These are phyloP conservation scores for Gymnocheta viridis DNA, from an alignment of 2,888 invertebrate genomes.

Conservation along the genomic window DNA sequence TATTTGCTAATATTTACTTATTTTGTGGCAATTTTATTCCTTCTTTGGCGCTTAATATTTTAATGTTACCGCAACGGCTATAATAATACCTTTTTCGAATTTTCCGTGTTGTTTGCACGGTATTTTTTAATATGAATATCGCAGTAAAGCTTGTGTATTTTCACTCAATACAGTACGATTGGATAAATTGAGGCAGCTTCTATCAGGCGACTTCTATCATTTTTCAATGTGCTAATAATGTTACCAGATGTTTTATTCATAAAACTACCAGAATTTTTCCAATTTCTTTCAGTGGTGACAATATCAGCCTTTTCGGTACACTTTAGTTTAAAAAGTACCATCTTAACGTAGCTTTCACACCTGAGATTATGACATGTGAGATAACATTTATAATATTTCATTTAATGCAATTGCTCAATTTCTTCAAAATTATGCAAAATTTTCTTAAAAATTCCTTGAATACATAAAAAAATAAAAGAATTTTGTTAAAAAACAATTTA, in stretches of 20 bases:
- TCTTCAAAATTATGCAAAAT: too few relatives aligned
- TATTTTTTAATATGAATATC: conserved; percentile 68
- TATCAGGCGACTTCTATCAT: conserved; percentile 75
- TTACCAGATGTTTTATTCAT: conserved; percentile 37
- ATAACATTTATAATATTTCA: too few relatives aligned
- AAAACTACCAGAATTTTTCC: not conserved
- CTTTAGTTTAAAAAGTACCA: too few relatives aligned
- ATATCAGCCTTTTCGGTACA: not conserved
- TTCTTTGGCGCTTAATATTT: conserved; percentile 69
- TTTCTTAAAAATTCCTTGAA: too few relatives aligned
- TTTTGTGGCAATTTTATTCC: conserved; percentile 31
- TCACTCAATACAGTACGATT: conserved; percentile 68
- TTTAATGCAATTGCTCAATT: too few relatives aligned
- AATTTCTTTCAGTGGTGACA: not conserved
- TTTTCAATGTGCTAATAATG: conserved; percentile 31
- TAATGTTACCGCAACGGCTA: conserved; percentile 60
- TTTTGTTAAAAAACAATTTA: too few relatives aligned
- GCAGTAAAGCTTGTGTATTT: conserved; percentile 55
- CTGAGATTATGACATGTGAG: too few relatives aligned
- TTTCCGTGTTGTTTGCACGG: conserved; percentile 64
- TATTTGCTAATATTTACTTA: conserved; percentile 36
- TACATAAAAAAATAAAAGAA: too few relatives aligned
- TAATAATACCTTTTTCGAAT: conserved; percentile 43
- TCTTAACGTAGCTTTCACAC: too few relatives aligned
- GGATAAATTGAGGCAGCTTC: conserved; percentile 73